These are phyloP conservation scores for Gerris buenoi DNA, from an alignment of 1,140 invertebrate species.

Conservation along the genomic window DNA sequence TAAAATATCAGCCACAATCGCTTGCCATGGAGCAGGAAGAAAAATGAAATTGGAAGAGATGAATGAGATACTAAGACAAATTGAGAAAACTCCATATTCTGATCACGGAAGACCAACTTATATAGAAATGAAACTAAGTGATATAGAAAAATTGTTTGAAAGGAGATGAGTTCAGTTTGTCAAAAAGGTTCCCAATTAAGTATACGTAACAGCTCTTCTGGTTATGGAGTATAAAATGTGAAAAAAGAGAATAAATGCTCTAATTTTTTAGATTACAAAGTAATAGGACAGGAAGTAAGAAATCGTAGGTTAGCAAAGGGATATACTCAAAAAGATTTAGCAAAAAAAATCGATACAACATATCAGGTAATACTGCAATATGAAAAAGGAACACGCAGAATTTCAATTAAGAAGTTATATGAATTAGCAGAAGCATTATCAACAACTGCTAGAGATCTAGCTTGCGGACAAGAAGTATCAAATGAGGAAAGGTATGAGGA, in stretches of 20 bases:
- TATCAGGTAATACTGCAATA: neutral
- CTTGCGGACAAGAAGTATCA: too few relatives aligned
- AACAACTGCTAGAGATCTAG: too few relatives aligned
- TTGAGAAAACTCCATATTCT: conserved; percentile 1
- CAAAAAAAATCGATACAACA: neutral
- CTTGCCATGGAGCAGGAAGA: neutral
- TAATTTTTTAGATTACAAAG: neutral
- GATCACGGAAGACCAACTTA: too few relatives aligned
- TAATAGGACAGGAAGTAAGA: conserved; percentile 1
- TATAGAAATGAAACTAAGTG: too few relatives aligned
- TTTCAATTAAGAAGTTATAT: conserved; percentile 1
- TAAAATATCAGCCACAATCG: conserved; percentile 1
- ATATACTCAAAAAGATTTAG: neutral
- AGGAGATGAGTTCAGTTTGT: conserved; percentile 1
- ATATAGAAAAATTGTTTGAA: conserved; percentile 1
- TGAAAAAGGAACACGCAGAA: neutral
- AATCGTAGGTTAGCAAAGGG: neutral
- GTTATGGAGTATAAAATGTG: too few relatives aligned
- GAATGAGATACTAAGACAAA: conserved; percentile 1
- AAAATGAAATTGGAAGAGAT: conserved; percentile 1
- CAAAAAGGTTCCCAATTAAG: conserved; percentile 1
- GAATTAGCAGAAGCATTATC: neutral
- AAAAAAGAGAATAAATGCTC: too few relatives aligned
- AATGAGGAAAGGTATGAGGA: too few relatives aligned
- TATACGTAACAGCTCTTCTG: too few relatives aligned